Evolutionary conservation across 1,140 invertebrate genomes (phyloP).

Genomic region (Heliothis virescens): DNA sequence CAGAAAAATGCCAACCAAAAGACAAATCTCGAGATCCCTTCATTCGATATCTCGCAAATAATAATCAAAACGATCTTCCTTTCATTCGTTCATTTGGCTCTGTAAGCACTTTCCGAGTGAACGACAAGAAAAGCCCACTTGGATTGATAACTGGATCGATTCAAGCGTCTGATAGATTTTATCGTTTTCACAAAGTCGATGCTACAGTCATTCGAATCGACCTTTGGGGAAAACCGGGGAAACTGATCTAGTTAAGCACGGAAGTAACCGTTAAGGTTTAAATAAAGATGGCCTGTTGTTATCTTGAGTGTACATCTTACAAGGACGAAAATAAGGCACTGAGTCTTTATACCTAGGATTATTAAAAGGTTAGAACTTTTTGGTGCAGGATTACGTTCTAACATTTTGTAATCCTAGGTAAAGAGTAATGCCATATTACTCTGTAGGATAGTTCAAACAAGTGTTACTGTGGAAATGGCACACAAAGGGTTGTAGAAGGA

Average conservation of each 20-base stretch:
- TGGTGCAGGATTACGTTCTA: no score
- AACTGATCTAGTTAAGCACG: constrained; percentile 1
- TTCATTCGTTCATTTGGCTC: constrained; percentile 2
- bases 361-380: no score
- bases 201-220: not conserved
- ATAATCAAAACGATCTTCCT: constrained; percentile 9
- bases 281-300: not conserved
- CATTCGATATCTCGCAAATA: constrained; percentile 1
- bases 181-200: constrained; percentile 2
- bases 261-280: not conserved
- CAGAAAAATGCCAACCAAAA: not conserved
- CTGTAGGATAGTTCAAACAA: no score
- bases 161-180: constrained; percentile 24
- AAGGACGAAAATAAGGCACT: not conserved
- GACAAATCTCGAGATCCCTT: not conserved
- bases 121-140: constrained; percentile 20
- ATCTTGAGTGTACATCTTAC: not conserved
- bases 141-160: constrained; percentile 3
- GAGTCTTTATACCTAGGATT: no score
- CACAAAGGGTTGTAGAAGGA: no score
- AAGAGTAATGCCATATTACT: no score
- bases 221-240: constrained; percentile 8
- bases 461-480: no score
- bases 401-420: no score
- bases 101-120: constrained; percentile 16